Evolutionary conservation across 2,113 vertebrate species (phyloP).

Genomic region (Hydrolagus affinis): DNA sequence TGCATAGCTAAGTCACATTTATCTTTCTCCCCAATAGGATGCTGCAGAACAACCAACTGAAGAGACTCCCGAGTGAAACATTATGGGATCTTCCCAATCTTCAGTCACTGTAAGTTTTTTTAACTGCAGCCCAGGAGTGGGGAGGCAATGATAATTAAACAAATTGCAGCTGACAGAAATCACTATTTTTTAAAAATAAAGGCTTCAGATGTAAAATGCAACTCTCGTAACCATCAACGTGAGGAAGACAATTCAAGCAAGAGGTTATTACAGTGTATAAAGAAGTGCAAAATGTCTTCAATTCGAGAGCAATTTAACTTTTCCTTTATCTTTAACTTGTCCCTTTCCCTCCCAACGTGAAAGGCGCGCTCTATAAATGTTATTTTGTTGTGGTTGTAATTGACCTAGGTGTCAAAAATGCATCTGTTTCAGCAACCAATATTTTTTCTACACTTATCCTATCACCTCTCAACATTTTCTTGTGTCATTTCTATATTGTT

Average conservation of each 20-base stretch:
- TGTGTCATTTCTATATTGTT: neutral
- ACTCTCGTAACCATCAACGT: neutral
- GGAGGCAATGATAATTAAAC: neutral
- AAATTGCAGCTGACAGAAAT: neutral
- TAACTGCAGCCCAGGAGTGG: neutral
- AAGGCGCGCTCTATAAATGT: too few species aligned
- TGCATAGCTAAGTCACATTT: neutral
- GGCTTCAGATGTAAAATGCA: neutral
- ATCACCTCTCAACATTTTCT: neutral
- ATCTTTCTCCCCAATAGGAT: conserved; percentile 61
- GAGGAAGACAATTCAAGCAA: too few species aligned
- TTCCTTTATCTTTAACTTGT: too few species aligned
- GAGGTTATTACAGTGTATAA: neutral
- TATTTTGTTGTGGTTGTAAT: too few species aligned
- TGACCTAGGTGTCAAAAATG: neutral
- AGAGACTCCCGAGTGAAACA: conserved; percentile 71
- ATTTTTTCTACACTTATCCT: neutral
- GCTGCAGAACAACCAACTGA: conserved; percentile 88
- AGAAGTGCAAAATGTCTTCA: neutral
- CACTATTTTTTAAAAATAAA: neutral
- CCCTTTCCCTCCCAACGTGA: too few species aligned
- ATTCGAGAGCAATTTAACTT: neutral
- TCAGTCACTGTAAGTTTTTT: conserved; percentile 81
- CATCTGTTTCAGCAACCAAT: neutral
- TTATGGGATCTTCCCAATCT: conserved; percentile 83